Evolutionary conservation across 2,797 vertebrate species (phyloP).

Genomic region (Babyrousa celebensis): DNA sequence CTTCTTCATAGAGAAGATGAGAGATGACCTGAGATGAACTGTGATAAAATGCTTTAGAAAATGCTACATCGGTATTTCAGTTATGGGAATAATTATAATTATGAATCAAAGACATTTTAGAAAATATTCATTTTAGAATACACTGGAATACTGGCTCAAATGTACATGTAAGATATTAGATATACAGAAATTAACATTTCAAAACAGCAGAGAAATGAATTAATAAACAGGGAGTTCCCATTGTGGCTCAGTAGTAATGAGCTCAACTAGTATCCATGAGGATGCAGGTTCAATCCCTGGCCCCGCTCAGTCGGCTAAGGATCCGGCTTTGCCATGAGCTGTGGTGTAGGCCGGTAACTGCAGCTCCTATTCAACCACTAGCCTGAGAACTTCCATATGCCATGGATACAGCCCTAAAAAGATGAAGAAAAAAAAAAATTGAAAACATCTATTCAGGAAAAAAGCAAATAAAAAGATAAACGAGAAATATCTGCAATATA

Average conservation of each 20-base stretch:
- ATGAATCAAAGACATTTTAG: conserved; percentile 36
- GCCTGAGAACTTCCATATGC: no score
- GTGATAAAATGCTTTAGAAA: conserved; percentile 38
- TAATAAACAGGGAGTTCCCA: neutral
- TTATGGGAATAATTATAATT: neutral
- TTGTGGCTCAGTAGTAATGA: no score
- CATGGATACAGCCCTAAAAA: no score
- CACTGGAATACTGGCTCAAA: neutral
- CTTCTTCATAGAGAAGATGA: neutral
- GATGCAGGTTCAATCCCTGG: no score
- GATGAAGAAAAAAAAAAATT: neutral
- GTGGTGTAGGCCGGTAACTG: no score
- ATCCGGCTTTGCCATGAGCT: no score
- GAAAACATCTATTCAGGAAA: neutral
- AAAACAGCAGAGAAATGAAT: neutral
- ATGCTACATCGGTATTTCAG: neutral
- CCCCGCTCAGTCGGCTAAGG: no score
- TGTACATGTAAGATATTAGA: neutral
- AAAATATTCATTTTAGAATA: conserved; percentile 6
- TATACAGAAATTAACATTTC: neutral
- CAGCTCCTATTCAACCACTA: no score
- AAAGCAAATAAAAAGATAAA: conserved; percentile 11
- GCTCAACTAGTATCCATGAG: no score
- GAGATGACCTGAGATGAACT: neutral
- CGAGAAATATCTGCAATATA: neutral